A percentile compares a stretch with the other conserved stretches of the same genome.
phyloP scores from a whole-genome alignment of 2,113 vertebrate species.

The Urocynchramus pylzowi region DNA sequence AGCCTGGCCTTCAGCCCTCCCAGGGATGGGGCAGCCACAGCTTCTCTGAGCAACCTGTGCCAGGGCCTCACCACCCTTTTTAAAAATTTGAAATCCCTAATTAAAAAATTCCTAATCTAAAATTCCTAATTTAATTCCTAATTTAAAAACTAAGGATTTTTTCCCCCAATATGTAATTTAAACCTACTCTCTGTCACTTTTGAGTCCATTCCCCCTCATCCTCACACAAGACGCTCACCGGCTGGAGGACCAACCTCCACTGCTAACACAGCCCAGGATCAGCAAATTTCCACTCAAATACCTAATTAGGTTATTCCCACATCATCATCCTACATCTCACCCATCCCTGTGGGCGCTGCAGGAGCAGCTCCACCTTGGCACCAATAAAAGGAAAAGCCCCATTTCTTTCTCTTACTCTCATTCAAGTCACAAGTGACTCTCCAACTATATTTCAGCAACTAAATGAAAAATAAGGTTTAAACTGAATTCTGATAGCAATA shows the following conservation, averaged over 20 bases:
- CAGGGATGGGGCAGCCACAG: neutral
- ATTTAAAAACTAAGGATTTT: neutral
- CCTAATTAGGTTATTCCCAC: neutral
- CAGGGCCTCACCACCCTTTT: neutral
- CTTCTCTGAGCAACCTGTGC: neutral
- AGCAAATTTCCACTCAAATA: neutral
- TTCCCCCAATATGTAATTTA: neutral
- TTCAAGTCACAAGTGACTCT: constrained; percentile 6
- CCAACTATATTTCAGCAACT: constrained; percentile 42
- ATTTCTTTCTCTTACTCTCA: neutral
- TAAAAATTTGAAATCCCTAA: neutral
- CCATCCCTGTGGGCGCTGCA: neutral
- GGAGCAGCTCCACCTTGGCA: neutral
- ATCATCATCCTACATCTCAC: neutral
- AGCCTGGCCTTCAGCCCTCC: neutral
- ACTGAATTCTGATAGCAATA: constrained; percentile 42
- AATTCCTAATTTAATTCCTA: neutral
- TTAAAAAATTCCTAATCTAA: neutral
- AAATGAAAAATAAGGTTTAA: constrained; percentile 58
- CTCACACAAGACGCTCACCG: neutral
- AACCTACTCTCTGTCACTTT: neutral
- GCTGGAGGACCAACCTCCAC: neutral
- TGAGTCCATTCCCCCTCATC: neutral
- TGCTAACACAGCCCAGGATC: neutral
- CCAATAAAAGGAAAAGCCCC: neutral